Evolutionary conservation across 2,113 vertebrate species (phyloP).

Genomic region (Zeus faber): DNA sequence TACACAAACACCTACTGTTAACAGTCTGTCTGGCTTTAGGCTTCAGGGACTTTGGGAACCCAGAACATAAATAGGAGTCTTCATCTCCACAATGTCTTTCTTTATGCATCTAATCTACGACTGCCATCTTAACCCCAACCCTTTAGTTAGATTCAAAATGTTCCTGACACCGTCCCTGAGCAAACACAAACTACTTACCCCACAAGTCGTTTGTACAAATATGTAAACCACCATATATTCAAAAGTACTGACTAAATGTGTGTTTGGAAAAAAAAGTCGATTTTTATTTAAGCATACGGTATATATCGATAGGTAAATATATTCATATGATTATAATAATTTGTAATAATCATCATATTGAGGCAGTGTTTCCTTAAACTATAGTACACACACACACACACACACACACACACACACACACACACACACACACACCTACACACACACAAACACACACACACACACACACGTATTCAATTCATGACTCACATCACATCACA

Average conservation of each 20-base stretch:
- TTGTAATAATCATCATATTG: conserved; percentile 1
- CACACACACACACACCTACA: conserved; percentile 19
- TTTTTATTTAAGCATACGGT: too few species aligned
- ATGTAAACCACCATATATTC: conserved; percentile 21
- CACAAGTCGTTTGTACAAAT: conserved; percentile 21
- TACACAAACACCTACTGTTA: conserved; percentile 3
- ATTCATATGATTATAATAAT: background rate
- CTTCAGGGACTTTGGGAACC: conserved; percentile 4
- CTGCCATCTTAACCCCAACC: background rate
- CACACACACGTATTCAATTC: conserved; percentile 23
- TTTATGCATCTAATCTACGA: background rate
- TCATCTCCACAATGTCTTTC: conserved; percentile 16
- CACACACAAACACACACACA: conserved; percentile 29
- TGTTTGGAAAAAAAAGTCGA: background rate
- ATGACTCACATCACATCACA: conserved; percentile 15
- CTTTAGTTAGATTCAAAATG: conserved; percentile 11
- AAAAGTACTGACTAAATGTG: conserved; percentile 24
- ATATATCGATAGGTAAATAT: background rate
- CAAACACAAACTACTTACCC: conserved; percentile 23
- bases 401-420: conserved; percentile 29
- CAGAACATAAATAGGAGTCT: conserved; percentile 2
- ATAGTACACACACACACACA: conserved; percentile 21
- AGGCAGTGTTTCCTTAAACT: conserved; percentile 47
- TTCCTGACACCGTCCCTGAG: conserved; percentile 63
- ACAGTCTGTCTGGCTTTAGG: conserved; percentile 33